These are phyloP conservation scores for Zoroaster sp. DNA, from an alignment of 53 echinoderm and acorn worm genomes.

Conservation along the genomic window DNA sequence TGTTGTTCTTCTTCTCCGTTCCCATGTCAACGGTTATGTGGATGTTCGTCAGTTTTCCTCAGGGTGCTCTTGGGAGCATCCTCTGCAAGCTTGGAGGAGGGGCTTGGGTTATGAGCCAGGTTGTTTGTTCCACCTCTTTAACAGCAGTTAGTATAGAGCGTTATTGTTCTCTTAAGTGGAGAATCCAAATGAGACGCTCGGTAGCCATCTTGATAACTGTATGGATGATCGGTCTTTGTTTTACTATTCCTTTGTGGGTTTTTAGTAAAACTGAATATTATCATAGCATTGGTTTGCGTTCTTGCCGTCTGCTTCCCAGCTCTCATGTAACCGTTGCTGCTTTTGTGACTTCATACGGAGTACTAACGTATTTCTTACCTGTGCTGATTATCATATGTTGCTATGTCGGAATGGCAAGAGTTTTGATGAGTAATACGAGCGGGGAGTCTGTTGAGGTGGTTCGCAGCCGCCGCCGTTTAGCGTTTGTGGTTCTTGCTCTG, in stretches of 20 bases:
- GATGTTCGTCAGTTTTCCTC: background rate
- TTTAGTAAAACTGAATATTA: background rate
- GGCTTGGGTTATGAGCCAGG: background rate
- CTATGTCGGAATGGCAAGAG: too few species aligned
- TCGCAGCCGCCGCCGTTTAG: too few species aligned
- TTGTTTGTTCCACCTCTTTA: conserved; percentile 9
- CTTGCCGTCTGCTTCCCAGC: too few species aligned
- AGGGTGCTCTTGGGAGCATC: background rate
- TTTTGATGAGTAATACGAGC: too few species aligned
- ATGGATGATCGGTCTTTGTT: background rate
- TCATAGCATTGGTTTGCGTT: background rate
- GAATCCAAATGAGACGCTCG: conserved; percentile 18
- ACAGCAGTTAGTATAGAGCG: conserved; percentile 43
- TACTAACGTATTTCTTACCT: too few species aligned
- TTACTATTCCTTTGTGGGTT: background rate
- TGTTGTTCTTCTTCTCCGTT: conserved; percentile 21
- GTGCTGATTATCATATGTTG: too few species aligned
- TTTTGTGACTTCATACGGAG: too few species aligned
- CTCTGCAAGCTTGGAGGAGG: background rate
- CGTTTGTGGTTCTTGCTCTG: too few species aligned
- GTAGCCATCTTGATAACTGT: conserved; percentile 1
- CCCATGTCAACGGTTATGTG: conserved; percentile 9
- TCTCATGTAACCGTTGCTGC: too few species aligned
- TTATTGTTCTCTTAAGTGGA: background rate
- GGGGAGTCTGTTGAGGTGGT: too few species aligned